Conservation (phyloP, 2,888 invertebrate species). For the Trachelus iudaicus region DNA sequence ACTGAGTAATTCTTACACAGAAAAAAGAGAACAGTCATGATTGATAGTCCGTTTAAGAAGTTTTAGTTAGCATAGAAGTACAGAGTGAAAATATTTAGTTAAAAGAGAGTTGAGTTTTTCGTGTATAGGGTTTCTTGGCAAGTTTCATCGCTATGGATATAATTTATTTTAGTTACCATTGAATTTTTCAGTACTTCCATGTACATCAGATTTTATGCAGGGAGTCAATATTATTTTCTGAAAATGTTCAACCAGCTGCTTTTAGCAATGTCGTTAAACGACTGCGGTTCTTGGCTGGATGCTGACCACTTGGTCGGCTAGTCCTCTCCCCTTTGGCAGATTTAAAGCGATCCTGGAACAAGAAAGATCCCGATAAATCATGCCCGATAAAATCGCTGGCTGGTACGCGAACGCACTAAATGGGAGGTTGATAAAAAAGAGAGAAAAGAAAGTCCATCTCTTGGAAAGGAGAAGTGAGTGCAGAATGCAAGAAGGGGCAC, state of each 20-base stretch:
- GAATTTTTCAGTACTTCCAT: background rate
- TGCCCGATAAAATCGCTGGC: constrained; percentile 18
- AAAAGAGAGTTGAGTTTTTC: too few relatives aligned
- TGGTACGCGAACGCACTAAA: constrained; percentile 31
- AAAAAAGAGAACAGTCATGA: too few relatives aligned
- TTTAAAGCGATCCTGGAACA: background rate
- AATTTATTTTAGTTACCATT: background rate
- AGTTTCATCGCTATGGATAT: background rate
- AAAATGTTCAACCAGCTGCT: background rate
- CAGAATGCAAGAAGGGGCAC: background rate
- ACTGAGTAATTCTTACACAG: too few relatives aligned
- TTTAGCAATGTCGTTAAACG: background rate
- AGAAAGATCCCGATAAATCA: constrained; percentile 45
- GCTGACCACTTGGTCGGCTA: background rate
- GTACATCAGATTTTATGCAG: background rate
- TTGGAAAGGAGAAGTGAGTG: constrained; percentile 20
- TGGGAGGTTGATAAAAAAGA: constrained; percentile 14
- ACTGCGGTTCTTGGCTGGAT: background rate
- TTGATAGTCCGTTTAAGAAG: too few relatives aligned
- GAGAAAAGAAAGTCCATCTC: constrained; percentile 33
- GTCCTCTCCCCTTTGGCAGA: background rate
- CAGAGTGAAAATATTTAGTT: too few relatives aligned
- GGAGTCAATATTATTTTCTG: background rate
- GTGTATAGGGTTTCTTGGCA: background rate
- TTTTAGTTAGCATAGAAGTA: too few relatives aligned